Evolutionary conservation across 2,797 vertebrate species (phyloP).

Genomic region (Gambusia yucatana): DNA sequence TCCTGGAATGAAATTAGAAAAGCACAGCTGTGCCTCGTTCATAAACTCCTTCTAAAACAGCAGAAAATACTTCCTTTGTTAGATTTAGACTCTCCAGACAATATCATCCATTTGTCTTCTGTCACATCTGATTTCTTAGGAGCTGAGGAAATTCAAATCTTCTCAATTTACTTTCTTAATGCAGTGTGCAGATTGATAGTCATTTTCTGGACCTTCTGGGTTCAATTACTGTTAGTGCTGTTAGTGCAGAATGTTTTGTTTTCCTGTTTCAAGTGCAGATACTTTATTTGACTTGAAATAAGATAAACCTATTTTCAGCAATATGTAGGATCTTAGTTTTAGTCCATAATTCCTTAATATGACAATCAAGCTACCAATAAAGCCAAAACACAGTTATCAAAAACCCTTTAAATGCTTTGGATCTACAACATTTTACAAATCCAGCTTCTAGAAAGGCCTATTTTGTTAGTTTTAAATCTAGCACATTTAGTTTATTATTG

Average conservation of each 20-base stretch:
- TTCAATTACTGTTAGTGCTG: neutral
- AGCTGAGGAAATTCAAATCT: slow-evolving; percentile 15
- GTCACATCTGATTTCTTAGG: slow-evolving; percentile 20
- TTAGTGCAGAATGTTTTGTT: neutral
- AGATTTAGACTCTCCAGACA: slow-evolving; percentile 19
- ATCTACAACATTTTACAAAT: too few species aligned
- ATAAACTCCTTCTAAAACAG: neutral
- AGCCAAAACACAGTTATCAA: too few species aligned
- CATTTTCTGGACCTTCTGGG: neutral
- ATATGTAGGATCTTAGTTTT: too few species aligned
- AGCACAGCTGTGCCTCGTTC: slow-evolving; percentile 23
- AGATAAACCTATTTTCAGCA: too few species aligned
- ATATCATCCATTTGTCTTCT: slow-evolving; percentile 29
- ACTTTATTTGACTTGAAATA: too few species aligned
- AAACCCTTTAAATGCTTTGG: too few species aligned
- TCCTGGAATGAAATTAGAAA: slow-evolving; percentile 11
- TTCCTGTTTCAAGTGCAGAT: too few species aligned
- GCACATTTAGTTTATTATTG: too few species aligned
- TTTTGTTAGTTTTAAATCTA: too few species aligned
- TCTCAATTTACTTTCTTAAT: slow-evolving; percentile 12
- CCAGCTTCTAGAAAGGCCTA: too few species aligned
- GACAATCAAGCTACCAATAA: too few species aligned
- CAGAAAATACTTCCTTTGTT: neutral
- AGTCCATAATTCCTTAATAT: too few species aligned
- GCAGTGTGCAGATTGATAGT: neutral